Base-by-base conservation (phyloP, 2,888 invertebrate species). In the Sialis lutaria region DNA sequence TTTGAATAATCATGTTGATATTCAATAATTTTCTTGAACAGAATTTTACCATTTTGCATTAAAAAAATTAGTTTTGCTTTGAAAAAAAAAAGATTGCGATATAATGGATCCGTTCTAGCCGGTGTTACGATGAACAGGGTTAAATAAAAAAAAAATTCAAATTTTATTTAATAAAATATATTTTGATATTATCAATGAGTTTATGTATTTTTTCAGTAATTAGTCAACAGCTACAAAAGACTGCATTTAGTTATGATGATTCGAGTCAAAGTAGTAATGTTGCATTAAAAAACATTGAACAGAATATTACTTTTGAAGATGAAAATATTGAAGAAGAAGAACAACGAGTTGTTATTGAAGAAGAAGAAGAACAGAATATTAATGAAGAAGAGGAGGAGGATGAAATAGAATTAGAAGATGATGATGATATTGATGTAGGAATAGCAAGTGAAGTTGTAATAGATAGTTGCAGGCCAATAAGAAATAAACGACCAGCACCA, bases 401-500 rank as follows among this genome's bases (percentile, higher is more conserved):
- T 53, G 68, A 68, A 56, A 61, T 62, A 9, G 12, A 50, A 49
- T 10, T 50, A 49, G 30, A 49, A 48, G 51, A 50, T 37, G 35
- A 50, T 48, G 40, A 48, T 45, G 12, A 49, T 44, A 46, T 49
- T 49, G 50, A 45, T 42, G 39, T 44, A 44, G 45, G 40, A 48
- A 48, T 48, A 47, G 42, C 47, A 12, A 54, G 58, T 43, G 56
- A 56, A 37, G 57, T 63, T 49, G 59, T 57, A 46, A 59, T 61
- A 32, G 65, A 63, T 47, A 63, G 63, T 1, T 7, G 30, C 12
- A 39, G n/a, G 30, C 13, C 40, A 22, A 12, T 32, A 12, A 12
- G 33, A 12, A 7, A 64, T 65, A 48, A 65, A 65, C 55, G 62
- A 67, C 58, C 64, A 65, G 53, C 62, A 63, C 43, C 51, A 74